A percentile compares a stretch with the other conserved stretches of the same genome.
phyloP scores from a whole-genome alignment of 2,797 vertebrate genomes.

The Phoeniculus purpureus region DNA sequence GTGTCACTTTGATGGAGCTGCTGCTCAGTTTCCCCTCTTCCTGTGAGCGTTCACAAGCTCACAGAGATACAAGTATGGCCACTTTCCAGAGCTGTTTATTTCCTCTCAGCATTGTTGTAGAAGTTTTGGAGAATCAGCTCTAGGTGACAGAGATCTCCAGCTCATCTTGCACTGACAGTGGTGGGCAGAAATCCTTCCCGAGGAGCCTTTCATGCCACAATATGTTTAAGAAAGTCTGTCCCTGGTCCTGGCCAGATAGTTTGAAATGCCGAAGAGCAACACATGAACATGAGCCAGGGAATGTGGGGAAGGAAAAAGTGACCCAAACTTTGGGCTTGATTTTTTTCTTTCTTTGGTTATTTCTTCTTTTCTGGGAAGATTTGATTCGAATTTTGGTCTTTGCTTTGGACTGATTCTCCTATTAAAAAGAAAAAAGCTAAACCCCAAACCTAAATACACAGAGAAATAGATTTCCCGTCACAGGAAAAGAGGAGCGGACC shows the following conservation, averaged over 20 bases:
- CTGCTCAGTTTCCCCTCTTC: background rate
- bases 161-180: background rate
- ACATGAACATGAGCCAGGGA: conserved; percentile 39
- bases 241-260: conserved; percentile 25
- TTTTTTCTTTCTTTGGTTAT: background rate
- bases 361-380: background rate
- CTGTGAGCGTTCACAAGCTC: background rate
- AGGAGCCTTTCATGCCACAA: conserved; percentile 37
- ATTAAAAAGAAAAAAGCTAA: conserved; percentile 4
- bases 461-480: conserved; percentile 53
- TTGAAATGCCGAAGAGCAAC: conserved; percentile 48
- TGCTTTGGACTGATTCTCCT: conserved; percentile 27
- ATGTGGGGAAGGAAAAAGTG: conserved; percentile 57
- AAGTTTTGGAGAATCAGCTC: conserved; percentile 7
- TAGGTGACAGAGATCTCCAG: conserved; percentile 3
- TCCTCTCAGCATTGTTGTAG: background rate
- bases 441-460: conserved; percentile 10
- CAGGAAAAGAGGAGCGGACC: conserved; percentile 46
- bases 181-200: conserved; percentile 42
- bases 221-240: conserved; percentile 34
- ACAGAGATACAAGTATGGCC: background rate
- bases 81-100: background rate
- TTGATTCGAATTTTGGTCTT: conserved; percentile 39
- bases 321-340: background rate
- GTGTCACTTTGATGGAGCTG: background rate